Evolutionary conservation across 2,888 invertebrate genomes (phyloP).

Genomic region (Habroteleia sp.): DNA sequence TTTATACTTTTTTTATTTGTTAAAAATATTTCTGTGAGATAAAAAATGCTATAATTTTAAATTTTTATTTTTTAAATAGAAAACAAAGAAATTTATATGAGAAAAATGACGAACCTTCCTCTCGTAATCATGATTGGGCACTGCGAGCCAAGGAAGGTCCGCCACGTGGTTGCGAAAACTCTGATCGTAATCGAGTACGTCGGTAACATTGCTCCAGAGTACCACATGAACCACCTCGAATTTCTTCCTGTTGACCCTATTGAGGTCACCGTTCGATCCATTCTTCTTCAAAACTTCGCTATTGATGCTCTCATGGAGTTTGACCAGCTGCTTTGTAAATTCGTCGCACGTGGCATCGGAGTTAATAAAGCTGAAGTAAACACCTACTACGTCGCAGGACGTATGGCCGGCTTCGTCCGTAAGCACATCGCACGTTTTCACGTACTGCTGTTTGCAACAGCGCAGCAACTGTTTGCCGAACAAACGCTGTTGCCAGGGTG

Average conservation of each 20-base stretch:
- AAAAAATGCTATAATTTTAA: no score
- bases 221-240: slow-evolving; percentile 87
- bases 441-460: slow-evolving; percentile 70
- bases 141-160: slow-evolving; percentile 87
- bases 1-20: no score
- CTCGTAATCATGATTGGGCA: slow-evolving; percentile 87
- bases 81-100: no score
- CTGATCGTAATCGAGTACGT: slow-evolving; percentile 85
- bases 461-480: slow-evolving; percentile 77
- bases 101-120: slow-evolving; percentile 85
- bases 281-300: slow-evolving; percentile 45
- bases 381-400: slow-evolving; percentile 82
- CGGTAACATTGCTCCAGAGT: slow-evolving; percentile 86
- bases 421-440: slow-evolving; percentile 66
- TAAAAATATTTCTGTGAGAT: no score
- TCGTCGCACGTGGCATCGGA: slow-evolving; percentile 87
- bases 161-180: slow-evolving; percentile 85
- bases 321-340: slow-evolving; percentile 85
- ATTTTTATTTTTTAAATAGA: no score
- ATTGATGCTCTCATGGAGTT: slow-evolving; percentile 82
- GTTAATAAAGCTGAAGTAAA: slow-evolving; percentile 88
- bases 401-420: slow-evolving; percentile 68
- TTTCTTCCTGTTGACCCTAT: slow-evolving; percentile 79
- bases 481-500: slow-evolving; percentile 77
- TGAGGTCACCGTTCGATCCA: slow-evolving; percentile 71